phyloP scores from a whole-genome alignment of 2,113 vertebrate genomes.

The Mus pahari region DNA sequence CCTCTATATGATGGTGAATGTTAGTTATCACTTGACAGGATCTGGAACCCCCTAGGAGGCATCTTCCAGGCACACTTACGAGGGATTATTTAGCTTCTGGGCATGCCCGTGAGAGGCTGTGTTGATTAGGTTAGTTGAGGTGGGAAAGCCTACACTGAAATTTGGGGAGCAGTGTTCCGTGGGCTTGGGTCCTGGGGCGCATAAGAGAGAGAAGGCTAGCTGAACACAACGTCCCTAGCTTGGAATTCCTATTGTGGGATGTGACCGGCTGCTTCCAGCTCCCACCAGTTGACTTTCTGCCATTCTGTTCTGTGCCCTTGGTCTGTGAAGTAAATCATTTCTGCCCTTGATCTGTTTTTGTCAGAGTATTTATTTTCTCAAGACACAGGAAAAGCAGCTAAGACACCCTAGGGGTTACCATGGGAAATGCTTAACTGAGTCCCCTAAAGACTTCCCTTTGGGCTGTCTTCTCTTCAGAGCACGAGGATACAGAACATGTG shows the following conservation, averaged over 20 bases:
- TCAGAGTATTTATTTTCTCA: not conserved
- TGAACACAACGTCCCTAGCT: not conserved
- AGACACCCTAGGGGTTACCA: not conserved
- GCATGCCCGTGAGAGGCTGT: not conserved
- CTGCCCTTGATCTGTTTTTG: not conserved
- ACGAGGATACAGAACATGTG: not conserved
- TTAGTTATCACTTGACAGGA: not conserved
- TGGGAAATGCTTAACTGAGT: not conserved
- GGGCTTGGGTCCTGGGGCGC: not conserved
- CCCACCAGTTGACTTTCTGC: not conserved
- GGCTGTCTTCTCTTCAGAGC: not conserved
- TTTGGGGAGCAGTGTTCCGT: too few relatives aligned
- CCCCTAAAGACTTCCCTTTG: not conserved
- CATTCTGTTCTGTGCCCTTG: too few relatives aligned
- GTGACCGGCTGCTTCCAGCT: not conserved
- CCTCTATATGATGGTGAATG: too few relatives aligned
- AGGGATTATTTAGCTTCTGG: not conserved
- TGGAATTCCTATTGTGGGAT: not conserved
- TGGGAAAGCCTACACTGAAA: not conserved
- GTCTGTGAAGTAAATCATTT: not conserved
- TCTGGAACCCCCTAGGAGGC: not conserved
- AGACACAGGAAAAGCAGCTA: not conserved
- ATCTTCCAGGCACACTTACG: not conserved
- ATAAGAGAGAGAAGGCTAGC: too few relatives aligned
- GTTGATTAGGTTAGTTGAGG: not conserved